Conservation (phyloP, 1,140 invertebrate species). For the Dysdera silvatica region DNA sequence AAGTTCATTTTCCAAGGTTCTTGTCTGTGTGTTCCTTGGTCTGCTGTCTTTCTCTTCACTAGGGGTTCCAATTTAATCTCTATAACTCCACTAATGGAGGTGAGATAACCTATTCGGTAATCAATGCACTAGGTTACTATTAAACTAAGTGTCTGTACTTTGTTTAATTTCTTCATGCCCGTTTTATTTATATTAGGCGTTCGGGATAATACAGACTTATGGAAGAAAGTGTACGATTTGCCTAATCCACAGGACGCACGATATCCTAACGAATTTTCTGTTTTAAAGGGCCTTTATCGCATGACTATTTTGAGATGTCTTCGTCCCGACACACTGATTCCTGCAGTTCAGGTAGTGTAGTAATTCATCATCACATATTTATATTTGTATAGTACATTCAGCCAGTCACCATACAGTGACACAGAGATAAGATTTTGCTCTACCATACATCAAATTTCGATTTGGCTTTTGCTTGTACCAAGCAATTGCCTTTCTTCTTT, state of each 20-base stretch:
- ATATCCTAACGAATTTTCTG: conserved; percentile 44
- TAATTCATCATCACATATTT: no score
- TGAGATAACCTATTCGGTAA: neutral
- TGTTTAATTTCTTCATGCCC: conserved; percentile 35
- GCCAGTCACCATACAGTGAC: no score
- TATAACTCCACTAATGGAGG: neutral
- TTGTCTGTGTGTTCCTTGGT: neutral
- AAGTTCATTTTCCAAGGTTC: no score
- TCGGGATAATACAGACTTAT: conserved; percentile 39
- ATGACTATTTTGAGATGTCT: conserved; percentile 48
- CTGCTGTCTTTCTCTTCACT: neutral
- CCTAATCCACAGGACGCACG: conserved; percentile 42
- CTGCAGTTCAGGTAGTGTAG: conserved; percentile 44
- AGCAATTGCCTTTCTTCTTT: no score
- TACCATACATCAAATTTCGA: no score
- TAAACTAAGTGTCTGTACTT: conserved; percentile 1
- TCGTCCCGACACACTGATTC: conserved; percentile 50
- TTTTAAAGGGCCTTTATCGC: conserved; percentile 42
- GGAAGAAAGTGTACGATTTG: conserved; percentile 49
- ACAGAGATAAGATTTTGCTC: no score
- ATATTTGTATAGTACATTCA: no score
- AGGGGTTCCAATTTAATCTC: neutral
- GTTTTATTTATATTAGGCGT: conserved; percentile 29
- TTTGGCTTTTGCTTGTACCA: no score
- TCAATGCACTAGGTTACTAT: neutral